Evolutionary conservation across 2,113 vertebrate genomes (phyloP).

Genomic region (Leucopternis melanops): DNA sequence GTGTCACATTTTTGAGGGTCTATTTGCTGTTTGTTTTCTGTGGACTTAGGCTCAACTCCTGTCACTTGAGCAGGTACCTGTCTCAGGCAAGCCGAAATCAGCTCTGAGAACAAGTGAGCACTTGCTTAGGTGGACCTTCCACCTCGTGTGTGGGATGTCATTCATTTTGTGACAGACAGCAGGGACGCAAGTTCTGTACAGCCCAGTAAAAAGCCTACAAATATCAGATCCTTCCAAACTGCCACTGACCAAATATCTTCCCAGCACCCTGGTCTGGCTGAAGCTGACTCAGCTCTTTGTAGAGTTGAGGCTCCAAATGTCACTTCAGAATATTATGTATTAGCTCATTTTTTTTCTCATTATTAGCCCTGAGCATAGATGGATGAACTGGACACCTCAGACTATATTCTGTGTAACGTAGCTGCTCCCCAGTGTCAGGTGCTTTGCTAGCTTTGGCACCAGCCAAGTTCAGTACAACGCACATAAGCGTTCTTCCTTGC

Average conservation of each 20-base stretch:
- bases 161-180: neutral
- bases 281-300: neutral
- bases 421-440: neutral
- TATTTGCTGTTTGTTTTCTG: neutral
- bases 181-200: neutral
- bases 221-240: neutral
- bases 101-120: neutral
- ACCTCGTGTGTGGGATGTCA: rapidly evolving
- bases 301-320: neutral
- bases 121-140: neutral
- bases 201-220: rapidly evolving
- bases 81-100: neutral
- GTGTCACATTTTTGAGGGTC: rapidly evolving
- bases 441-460: neutral
- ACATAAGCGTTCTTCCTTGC: rapidly evolving
- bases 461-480: neutral
- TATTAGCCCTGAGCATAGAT: neutral
- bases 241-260: neutral
- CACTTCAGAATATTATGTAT: neutral
- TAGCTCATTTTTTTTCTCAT: neutral
- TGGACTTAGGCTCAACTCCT: neutral
- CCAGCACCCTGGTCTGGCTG: neutral
- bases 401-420: neutral
- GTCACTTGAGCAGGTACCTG: neutral
- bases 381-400: neutral